Conservation (phyloP, 2,113 vertebrate genomes). For the Camelus dromedarius region DNA sequence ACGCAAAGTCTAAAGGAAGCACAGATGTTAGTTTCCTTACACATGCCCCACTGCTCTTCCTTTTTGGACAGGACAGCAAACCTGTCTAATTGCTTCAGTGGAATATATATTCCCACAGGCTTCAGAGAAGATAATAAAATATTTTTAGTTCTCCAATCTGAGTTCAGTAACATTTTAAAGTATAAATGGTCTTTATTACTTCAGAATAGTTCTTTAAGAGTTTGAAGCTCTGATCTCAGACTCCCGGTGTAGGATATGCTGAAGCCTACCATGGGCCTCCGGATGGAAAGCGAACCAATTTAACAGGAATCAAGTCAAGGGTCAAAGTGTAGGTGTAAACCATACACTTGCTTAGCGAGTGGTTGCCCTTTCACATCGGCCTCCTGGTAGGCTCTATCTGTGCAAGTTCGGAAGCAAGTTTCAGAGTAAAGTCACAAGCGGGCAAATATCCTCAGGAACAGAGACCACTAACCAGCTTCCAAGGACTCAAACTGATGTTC, state of each 20-base stretch:
- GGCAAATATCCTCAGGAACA: neutral
- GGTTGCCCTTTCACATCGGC: neutral
- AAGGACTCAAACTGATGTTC: neutral
- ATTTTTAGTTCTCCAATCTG: conserved; percentile 8
- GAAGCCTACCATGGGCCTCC: neutral
- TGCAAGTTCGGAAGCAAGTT: neutral
- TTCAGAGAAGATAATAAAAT: neutral
- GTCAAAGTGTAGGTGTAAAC: neutral
- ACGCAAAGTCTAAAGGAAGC: neutral
- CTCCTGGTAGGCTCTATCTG: neutral
- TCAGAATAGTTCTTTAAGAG: conserved; percentile 40
- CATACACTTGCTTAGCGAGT: neutral
- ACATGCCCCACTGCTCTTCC: conserved; percentile 24
- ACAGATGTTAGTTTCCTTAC: neutral
- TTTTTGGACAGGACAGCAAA: conserved; percentile 32
- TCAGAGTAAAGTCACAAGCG: neutral
- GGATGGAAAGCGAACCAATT: neutral
- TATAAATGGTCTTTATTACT: conserved; percentile 56
- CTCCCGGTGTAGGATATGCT: neutral
- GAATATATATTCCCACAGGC: conserved; percentile 51
- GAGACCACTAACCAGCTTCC: neutral
- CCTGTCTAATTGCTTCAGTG: conserved; percentile 59
- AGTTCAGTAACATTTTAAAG: neutral
- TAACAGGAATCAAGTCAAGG: neutral
- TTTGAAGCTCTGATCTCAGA: neutral